Conservation (phyloP, 2,888 invertebrate genomes). For the Philhelius pedissequus region DNA sequence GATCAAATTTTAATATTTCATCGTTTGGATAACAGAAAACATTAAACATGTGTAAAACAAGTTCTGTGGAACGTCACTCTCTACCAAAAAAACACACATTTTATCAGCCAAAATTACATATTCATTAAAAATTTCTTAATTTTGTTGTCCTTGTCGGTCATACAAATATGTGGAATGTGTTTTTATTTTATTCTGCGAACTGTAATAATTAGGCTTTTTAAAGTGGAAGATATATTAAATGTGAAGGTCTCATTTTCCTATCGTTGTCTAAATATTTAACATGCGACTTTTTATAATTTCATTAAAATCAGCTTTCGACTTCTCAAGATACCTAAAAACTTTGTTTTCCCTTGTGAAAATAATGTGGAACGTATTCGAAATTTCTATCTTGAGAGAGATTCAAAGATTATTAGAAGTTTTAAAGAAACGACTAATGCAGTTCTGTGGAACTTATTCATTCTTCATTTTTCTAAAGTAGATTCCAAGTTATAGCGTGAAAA, state of each 20-base stretch:
- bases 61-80: background rate
- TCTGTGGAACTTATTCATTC: too few species aligned
- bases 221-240: background rate
- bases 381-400: too few species aligned
- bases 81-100: background rate
- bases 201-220: accelerated
- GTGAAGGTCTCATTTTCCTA: background rate
- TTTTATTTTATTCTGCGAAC: background rate
- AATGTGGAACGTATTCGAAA: background rate
- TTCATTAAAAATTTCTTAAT: too few species aligned
- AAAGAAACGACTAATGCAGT: too few species aligned
- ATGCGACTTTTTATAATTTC: too few species aligned
- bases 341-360: background rate
- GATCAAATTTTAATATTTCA: background rate
- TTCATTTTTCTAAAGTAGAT: too few species aligned
- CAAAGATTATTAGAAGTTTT: too few species aligned
- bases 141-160: background rate
- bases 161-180: background rate
- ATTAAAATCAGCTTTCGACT: too few species aligned
- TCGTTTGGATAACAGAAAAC: background rate
- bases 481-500: too few species aligned
- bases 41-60: background rate
- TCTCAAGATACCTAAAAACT: too few species aligned
- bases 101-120: too few species aligned
- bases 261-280: too few species aligned